phyloP scores from a whole-genome alignment of 1,140 invertebrate species.

The Drosophila auraria region DNA sequence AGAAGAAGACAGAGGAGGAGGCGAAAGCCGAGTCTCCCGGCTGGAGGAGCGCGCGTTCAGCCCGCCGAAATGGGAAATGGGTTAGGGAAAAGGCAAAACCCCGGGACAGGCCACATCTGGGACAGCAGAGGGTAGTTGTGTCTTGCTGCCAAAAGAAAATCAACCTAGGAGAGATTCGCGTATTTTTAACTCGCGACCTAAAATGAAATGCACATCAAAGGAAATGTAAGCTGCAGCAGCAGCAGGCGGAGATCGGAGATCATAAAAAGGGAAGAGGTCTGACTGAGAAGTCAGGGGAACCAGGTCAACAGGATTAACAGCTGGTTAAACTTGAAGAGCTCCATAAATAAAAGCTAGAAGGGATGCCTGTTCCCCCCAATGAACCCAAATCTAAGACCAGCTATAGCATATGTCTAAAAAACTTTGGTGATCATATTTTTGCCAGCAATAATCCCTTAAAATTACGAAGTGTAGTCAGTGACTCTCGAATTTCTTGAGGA shows the following conservation, averaged over 20 bases:
- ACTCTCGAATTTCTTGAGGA: slow-evolving; percentile 10
- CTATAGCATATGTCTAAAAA: too few species aligned
- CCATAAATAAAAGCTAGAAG: too few species aligned
- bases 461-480: too few species aligned
- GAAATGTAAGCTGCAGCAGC: not conserved
- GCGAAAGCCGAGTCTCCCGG: not conserved
- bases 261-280: too few species aligned
- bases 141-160: slow-evolving; percentile 39
- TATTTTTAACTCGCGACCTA: slow-evolving; percentile 48
- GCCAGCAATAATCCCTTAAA: too few species aligned
- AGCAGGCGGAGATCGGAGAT: not conserved
- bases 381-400: too few species aligned
- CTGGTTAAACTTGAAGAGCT: too few species aligned
- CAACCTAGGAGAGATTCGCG: slow-evolving; percentile 16
- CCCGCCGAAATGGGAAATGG: slow-evolving; percentile 3
- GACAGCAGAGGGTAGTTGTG: slow-evolving; percentile 18
- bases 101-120: not conserved
- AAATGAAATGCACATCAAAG: slow-evolving; percentile 43
- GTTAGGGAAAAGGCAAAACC: not conserved
- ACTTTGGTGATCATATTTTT: too few species aligned
- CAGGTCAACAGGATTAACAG: too few species aligned
- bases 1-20: not conserved
- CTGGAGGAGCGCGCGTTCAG: not conserved
- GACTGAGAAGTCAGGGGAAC: too few species aligned
- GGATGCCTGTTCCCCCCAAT: too few species aligned